Evolutionary conservation across 1,140 invertebrate genomes (phyloP).

Genomic region (Drosophila bocki): DNA sequence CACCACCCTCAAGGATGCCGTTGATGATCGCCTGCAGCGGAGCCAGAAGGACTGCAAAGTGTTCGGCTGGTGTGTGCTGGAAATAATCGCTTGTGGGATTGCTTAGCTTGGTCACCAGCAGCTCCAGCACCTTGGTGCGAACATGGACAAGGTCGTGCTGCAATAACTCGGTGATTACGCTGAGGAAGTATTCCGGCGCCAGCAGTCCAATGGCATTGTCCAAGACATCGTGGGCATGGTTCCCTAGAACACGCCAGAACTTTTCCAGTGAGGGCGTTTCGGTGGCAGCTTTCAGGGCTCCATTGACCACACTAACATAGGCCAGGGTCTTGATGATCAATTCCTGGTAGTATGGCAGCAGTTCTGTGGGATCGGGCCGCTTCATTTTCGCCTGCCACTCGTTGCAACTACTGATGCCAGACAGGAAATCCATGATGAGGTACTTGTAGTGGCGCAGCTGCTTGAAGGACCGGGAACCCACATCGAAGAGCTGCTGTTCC

Average conservation of each 20-base stretch:
- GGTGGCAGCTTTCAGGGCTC: constrained; percentile 80
- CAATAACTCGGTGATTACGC: constrained; percentile 90
- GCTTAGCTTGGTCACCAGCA: constrained; percentile 92
- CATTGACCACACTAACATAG: constrained; percentile 88
- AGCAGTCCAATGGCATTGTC: constrained; percentile 92
- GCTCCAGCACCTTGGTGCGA: constrained; percentile 92
- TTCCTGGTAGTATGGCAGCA: constrained; percentile 87
- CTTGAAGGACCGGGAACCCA: constrained; percentile 88
- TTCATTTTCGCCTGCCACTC: constrained; percentile 88
- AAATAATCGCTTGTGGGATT: constrained; percentile 88
- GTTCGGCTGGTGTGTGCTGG: constrained; percentile 84
- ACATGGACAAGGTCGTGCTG: constrained; percentile 89
- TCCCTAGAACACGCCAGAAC: constrained; percentile 92
- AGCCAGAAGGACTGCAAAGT: constrained; percentile 87
- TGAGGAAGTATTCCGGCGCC: constrained; percentile 91
- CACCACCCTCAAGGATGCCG: constrained; percentile 86
- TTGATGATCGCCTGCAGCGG: constrained; percentile 88
- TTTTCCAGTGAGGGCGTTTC: constrained; percentile 86
- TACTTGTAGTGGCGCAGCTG: constrained; percentile 94
- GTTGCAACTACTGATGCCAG: constrained; percentile 88
- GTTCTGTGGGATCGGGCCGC: constrained; percentile 69
- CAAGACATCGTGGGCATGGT: constrained; percentile 91
- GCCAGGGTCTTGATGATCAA: constrained; percentile 89
- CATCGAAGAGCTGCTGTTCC: constrained; percentile 88
- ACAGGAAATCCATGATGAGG: constrained; percentile 89